phyloP scores from a whole-genome alignment of 2,888 invertebrate genomes.

The Dromius quadrimaculatus region DNA sequence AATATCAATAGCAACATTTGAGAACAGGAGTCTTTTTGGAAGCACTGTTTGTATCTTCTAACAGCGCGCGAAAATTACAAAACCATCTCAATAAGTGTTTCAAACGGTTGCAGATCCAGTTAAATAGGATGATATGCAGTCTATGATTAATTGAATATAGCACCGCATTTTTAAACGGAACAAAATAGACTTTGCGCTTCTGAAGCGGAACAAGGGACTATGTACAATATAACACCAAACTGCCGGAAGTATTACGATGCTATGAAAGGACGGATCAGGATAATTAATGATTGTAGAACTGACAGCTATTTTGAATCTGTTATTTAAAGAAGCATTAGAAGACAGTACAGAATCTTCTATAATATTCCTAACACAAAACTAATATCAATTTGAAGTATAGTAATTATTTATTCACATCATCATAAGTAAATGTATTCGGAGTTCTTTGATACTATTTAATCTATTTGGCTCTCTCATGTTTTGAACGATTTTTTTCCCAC shows the following conservation, averaged over 20 bases:
- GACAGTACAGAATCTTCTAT: no score
- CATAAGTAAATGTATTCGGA: no score
- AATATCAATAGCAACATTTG: no score
- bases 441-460: no score
- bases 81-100: neutral
- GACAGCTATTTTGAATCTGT: conserved; percentile 9
- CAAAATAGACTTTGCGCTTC: conserved; percentile 25
- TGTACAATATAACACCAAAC: conserved; percentile 3
- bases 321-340: conserved; percentile 9
- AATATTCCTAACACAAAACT: no score
- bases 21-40: no score
- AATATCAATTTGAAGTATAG: no score
- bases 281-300: conserved; percentile 30
- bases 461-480: no score
- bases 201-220: conserved; percentile 15
- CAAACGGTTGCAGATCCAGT: conserved; percentile 59
- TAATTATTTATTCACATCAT: no score
- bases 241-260: conserved; percentile 25
- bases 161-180: conserved; percentile 27
- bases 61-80: neutral
- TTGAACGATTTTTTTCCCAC: no score
- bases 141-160: conserved; percentile 66
- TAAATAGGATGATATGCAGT: conserved; percentile 67
- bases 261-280: conserved; percentile 25
- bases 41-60: no score